Base-by-base conservation (phyloP, 2,113 vertebrate species). In the Passer domesticus region DNA sequence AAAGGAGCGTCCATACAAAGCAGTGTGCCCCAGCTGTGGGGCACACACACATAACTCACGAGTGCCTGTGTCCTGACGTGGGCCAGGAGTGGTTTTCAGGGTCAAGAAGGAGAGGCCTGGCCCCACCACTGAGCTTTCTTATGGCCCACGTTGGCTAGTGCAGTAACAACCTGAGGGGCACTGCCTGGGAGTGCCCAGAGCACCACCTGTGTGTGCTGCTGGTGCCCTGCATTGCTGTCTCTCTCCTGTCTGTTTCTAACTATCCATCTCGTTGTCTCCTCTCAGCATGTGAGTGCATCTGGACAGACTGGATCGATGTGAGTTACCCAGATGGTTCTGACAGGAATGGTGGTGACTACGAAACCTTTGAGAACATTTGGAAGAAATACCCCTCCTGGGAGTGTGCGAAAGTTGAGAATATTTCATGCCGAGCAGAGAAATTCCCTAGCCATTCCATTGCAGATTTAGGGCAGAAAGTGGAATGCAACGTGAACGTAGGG, bases 301-400 rank as follows among this genome's bases (percentile, higher is more conserved):
- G 95, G 95, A 52, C 90, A 0, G 87, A 35, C 20, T 95, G 95
- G 95, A 44, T 95, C 13, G 95, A 95, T 30, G 18, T 66, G 75
- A 82, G 20, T 17, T 95, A 95, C 66, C 95, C 95, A 9, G 0
- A 63, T 9, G 7, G 1, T 39, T 50, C 95, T 31, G 69, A 94
- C 70, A 74, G 1, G 44, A 43, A 94, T n/a, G 0, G 90, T 21
- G 95, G 95, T 44, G 95, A 96, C 87, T 79, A 86, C 0, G 95
- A 96, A 89, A 96, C 95, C 27, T 91, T 96, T 83, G 93, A 86
- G 10, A 96, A 91, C 12, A 94, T 96, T 58, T 0, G 1, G 37
- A 14, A 37, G 11, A 5, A 16, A 0, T 0, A 66, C 30, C 0
- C 80, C 7, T 25, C 30, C 72, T 96, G 92, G 93, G 28, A 23